These are phyloP conservation scores for Aeoliscus strigatus DNA, from an alignment of 2,797 vertebrate species.

Conservation along the genomic window DNA sequence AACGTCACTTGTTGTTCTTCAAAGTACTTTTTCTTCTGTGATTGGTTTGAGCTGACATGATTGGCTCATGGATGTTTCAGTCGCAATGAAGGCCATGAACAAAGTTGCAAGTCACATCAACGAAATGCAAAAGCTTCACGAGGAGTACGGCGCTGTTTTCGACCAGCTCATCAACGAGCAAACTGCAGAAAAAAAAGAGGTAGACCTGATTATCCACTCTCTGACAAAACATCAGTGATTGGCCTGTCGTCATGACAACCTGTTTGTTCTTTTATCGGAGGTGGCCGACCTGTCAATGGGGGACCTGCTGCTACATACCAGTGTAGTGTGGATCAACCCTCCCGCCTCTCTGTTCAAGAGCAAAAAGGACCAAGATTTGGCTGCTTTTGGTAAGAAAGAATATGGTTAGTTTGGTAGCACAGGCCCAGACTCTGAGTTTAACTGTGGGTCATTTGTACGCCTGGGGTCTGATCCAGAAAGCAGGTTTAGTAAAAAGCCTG, in stretches of 20 bases:
- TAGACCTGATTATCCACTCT: slow-evolving; percentile 28
- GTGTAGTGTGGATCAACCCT: slow-evolving; percentile 90
- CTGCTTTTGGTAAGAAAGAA: slow-evolving; percentile 82
- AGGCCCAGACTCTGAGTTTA: neutral
- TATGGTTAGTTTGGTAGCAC: no score
- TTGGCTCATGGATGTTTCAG: slow-evolving; percentile 40
- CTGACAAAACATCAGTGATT: no score
- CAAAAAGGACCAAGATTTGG: slow-evolving; percentile 92
- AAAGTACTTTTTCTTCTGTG: neutral
- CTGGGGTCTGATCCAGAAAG: no score
- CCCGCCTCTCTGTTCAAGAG: slow-evolving; percentile 84
- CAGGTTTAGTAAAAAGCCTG: no score
- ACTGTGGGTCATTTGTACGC: no score
- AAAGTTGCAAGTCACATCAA: slow-evolving; percentile 98
- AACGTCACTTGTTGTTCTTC: neutral
- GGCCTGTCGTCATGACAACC: no score
- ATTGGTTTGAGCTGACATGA: no score
- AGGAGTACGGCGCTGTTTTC: slow-evolving; percentile 93
- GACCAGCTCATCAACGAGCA: slow-evolving; percentile 95
- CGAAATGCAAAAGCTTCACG: slow-evolving; percentile 98
- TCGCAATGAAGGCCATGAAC: slow-evolving; percentile 98
- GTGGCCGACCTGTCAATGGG: slow-evolving; percentile 90
- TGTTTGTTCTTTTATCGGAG: slow-evolving; percentile 30
- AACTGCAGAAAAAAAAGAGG: slow-evolving; percentile 90
- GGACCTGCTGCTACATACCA: slow-evolving; percentile 86